A percentile compares a stretch with the other conserved stretches of the same genome.
These are phyloP conservation scores for Noctua janthe DNA, from an alignment of 2,888 invertebrate genomes.

Conservation along the genomic window DNA sequence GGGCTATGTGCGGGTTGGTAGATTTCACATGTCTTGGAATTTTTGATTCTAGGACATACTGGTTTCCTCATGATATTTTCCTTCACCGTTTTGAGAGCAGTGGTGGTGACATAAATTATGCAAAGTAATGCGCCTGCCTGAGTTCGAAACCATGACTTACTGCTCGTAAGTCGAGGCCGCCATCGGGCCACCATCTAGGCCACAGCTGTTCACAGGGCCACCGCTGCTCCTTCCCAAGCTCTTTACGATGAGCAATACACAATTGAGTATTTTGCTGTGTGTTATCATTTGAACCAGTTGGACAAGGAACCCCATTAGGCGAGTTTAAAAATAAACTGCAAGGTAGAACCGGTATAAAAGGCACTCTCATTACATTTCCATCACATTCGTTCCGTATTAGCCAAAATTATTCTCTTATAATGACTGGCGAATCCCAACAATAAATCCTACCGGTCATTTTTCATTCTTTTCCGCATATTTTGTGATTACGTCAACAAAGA, in stretches of 20 bases:
- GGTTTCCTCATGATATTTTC: too few species aligned
- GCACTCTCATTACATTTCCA: slow-evolving; percentile 61
- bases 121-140: too few species aligned
- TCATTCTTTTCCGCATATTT: slow-evolving; percentile 27
- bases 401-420: slow-evolving; percentile 70
- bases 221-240: too few species aligned
- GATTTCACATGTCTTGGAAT: too few species aligned
- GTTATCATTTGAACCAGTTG: background rate
- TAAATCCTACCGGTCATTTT: slow-evolving; percentile 63
- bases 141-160: too few species aligned
- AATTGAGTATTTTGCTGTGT: background rate
- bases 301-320: background rate
- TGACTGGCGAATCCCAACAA: slow-evolving; percentile 73
- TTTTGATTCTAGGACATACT: too few species aligned
- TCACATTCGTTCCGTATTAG: slow-evolving; percentile 58
- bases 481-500: slow-evolving; percentile 13
- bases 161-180: too few species aligned
- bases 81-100: too few species aligned
- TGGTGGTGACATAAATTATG: too few species aligned
- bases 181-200: too few species aligned
- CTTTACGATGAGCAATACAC: background rate
- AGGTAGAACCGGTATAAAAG: slow-evolving; percentile 55
- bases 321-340: slow-evolving; percentile 5
- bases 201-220: too few species aligned
- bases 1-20: too few species aligned